A percentile compares a stretch with the other conserved stretches of the same genome.
These are phyloP conservation scores for Chorisops tibialis DNA, from an alignment of 2,888 invertebrate genomes.

Conservation along the genomic window DNA sequence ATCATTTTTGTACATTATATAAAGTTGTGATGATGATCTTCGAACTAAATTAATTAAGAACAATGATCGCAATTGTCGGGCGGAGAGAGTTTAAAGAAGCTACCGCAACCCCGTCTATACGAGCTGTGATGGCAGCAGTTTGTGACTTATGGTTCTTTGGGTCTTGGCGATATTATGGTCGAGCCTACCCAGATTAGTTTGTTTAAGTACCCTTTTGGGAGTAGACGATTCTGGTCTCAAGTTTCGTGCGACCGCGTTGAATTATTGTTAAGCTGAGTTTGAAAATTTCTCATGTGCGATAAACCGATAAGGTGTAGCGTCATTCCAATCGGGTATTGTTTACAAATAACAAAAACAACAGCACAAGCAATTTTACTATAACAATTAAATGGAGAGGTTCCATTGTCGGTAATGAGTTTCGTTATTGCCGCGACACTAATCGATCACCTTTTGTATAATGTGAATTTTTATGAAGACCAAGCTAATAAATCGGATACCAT, in stretches of 20 bases:
- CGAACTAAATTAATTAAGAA: slow-evolving; percentile 53
- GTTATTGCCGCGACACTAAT: background rate
- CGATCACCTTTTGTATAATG: background rate
- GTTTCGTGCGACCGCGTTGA: background rate
- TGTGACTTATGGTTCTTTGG: slow-evolving; percentile 17
- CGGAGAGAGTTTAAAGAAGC: too few species aligned
- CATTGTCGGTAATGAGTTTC: too few species aligned
- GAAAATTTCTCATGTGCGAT: too few species aligned
- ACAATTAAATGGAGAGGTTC: too few species aligned
- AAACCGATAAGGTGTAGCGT: too few species aligned
- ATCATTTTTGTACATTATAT: too few species aligned
- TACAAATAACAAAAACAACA: too few species aligned
- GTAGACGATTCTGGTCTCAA: background rate
- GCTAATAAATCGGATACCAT: background rate
- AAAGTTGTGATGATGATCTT: slow-evolving; percentile 43
- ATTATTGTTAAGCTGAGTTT: background rate
- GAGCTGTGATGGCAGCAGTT: background rate
- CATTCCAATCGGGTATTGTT: too few species aligned
- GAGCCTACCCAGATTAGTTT: slow-evolving; percentile 27
- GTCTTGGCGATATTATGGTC: slow-evolving; percentile 19
- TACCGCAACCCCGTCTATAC: too few species aligned
- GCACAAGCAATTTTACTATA: too few species aligned
- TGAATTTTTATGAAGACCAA: background rate
- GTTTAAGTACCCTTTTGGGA: slow-evolving; percentile 26
- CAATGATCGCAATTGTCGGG: slow-evolving; percentile 51